These are phyloP conservation scores for Dunckerocampus dactyliophorus DNA, from an alignment of 2,113 vertebrate genomes.

Conservation along the genomic window DNA sequence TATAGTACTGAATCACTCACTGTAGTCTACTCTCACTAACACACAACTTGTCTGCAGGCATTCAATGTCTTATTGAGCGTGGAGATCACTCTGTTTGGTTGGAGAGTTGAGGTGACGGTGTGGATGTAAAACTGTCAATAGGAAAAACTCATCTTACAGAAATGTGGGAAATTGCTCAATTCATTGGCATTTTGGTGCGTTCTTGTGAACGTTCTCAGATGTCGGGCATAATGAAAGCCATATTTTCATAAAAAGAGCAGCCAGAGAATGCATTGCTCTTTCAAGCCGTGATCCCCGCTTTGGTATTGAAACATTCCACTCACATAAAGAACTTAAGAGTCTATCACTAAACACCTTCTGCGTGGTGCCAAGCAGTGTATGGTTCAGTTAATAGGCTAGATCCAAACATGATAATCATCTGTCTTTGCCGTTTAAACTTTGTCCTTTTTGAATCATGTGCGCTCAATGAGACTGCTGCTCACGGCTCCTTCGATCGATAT, in stretches of 20 bases:
- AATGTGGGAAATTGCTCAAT: background rate
- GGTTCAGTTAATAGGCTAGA: no score
- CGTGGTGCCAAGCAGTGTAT: no score
- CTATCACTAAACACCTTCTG: background rate
- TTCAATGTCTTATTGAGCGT: background rate
- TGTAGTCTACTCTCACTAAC: background rate
- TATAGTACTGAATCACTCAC: slow-evolving; percentile 1
- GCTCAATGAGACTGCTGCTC: background rate
- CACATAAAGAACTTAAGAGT: background rate
- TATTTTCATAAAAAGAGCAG: slow-evolving; percentile 15
- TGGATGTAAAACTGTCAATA: background rate
- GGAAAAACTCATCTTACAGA: background rate
- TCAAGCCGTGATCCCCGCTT: background rate
- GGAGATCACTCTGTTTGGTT: background rate
- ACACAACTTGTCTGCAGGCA: slow-evolving; percentile 6
- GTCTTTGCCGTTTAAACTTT: background rate
- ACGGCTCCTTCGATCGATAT: background rate
- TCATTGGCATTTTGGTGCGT: slow-evolving; percentile 4
- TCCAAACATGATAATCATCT: no score
- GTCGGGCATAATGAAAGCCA: slow-evolving; percentile 28
- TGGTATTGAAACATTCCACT: background rate
- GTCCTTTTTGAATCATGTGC: background rate
- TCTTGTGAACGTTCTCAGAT: slow-evolving; percentile 11
- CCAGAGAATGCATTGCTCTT: background rate
- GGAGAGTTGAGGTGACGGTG: background rate